These are phyloP conservation scores for Leptobrachium ailaonicum DNA, from an alignment of 2,113 vertebrate species.

Conservation along the genomic window DNA sequence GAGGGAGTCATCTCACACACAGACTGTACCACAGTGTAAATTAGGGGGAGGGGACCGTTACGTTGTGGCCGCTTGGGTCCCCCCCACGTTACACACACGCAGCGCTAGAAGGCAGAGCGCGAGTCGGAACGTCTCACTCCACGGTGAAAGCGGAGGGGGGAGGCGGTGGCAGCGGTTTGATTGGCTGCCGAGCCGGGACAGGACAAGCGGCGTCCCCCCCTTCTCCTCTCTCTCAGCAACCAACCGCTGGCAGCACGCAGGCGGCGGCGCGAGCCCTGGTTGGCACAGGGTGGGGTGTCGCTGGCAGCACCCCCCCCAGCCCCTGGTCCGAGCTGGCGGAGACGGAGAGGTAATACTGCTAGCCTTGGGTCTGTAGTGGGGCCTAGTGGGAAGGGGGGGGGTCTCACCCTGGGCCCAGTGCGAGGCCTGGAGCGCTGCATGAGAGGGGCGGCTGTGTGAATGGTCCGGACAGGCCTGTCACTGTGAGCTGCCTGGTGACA, in stretches of 20 bases:
- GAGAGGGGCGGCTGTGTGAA: slow-evolving; percentile 7
- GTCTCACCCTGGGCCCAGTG: slow-evolving; percentile 7
- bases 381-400: slow-evolving; percentile 11
- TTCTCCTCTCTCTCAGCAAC: neutral
- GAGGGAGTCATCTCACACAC: slow-evolving; percentile 24
- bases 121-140: slow-evolving; percentile 18
- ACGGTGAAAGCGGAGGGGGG: slow-evolving; percentile 22
- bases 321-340: slow-evolving; percentile 32
- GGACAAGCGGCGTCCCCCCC: slow-evolving; percentile 18
- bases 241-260: slow-evolving; percentile 9
- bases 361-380: neutral
- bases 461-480: slow-evolving; percentile 30
- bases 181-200: slow-evolving; percentile 34
- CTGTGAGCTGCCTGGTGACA: neutral
- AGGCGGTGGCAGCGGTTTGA: slow-evolving; percentile 35
- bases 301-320: slow-evolving; percentile 9
- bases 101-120: slow-evolving; percentile 16
- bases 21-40: neutral
- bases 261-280: neutral
- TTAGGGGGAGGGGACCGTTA: slow-evolving; percentile 30
- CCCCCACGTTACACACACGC: neutral
- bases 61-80: slow-evolving; percentile 34
- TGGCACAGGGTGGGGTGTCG: slow-evolving; percentile 23
- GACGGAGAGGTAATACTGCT: slow-evolving; percentile 17
- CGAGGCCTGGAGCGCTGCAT: slow-evolving; percentile 25